These are phyloP conservation scores for Patella ulyssiponensis DNA, from an alignment of 2,888 invertebrate species.

Conservation along the genomic window DNA sequence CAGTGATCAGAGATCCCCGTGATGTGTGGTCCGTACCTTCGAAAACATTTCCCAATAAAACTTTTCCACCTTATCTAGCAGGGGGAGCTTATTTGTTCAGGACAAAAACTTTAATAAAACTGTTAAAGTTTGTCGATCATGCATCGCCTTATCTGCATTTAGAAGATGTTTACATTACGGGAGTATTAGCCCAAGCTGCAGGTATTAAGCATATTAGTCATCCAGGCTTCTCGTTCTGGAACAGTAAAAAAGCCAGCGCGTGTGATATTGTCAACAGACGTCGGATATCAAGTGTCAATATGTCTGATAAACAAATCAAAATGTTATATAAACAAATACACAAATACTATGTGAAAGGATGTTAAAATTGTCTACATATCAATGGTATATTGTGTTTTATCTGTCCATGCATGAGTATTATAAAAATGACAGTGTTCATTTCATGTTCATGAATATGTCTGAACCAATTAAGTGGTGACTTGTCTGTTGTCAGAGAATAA, in stretches of 20 bases:
- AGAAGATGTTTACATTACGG: conserved; percentile 49
- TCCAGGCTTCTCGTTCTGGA: conserved; percentile 44
- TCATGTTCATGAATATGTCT: no score
- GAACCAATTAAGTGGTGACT: no score
- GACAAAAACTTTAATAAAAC: conserved; percentile 21
- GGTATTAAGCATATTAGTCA: conserved; percentile 37
- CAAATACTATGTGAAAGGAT: no score
- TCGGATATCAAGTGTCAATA: conserved; percentile 39
- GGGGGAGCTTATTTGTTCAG: conserved; percentile 47
- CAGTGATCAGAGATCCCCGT: conserved; percentile 38
- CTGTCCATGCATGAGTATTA: no score
- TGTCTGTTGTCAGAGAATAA: no score
- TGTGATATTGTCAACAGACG: conserved; percentile 38
- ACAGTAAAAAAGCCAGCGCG: conserved; percentile 34
- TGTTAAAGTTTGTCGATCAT: conserved; percentile 22
- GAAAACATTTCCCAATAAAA: conserved; percentile 31
- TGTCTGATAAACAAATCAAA: conserved; percentile 35
- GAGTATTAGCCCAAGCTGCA: conserved; percentile 38
- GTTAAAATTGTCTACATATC: no score
- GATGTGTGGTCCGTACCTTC: conserved; percentile 45
- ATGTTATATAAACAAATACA: conserved; percentile 14
- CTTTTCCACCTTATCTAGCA: conserved; percentile 42
- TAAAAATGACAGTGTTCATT: no score
- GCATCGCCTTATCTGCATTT: conserved; percentile 34
- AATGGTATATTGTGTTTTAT: no score